Conservation (phyloP, 2,888 invertebrate species). For the Lepidocyrtinus sp. region DNA sequence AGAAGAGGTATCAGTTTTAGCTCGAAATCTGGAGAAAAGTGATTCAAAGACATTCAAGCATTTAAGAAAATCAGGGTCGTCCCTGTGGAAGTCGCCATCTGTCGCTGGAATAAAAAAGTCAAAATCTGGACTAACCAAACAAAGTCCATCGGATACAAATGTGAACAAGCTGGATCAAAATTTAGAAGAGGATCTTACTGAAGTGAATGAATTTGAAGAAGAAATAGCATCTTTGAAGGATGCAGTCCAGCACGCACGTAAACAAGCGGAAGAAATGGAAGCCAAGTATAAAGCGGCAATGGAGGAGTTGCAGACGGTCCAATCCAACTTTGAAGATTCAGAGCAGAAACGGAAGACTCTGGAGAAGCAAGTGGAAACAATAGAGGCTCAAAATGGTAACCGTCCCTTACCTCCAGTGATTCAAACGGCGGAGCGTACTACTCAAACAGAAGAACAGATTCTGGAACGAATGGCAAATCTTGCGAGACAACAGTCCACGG, state of each 20-base stretch:
- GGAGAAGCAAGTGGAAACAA: slow-evolving; percentile 83
- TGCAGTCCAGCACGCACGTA: slow-evolving; percentile 71
- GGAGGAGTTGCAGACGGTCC: slow-evolving; percentile 72
- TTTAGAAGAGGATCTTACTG: slow-evolving; percentile 78
- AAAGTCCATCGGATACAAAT: slow-evolving; percentile 19
- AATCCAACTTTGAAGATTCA: slow-evolving; percentile 77
- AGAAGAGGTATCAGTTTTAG: slow-evolving; percentile 64
- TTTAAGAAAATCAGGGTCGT: slow-evolving; percentile 67
- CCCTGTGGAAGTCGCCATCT: slow-evolving; percentile 69
- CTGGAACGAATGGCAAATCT: slow-evolving; percentile 55
- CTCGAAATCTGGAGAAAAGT: slow-evolving; percentile 55
- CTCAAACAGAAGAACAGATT: slow-evolving; percentile 68
- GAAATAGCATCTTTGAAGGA: slow-evolving; percentile 69
- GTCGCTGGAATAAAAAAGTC: slow-evolving; percentile 67
- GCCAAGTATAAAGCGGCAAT: slow-evolving; percentile 74
- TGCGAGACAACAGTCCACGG: slow-evolving; percentile 72
- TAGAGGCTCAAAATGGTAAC: slow-evolving; percentile 73
- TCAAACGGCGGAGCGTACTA: slow-evolving; percentile 65
- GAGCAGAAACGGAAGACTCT: slow-evolving; percentile 83
- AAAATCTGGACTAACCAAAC: slow-evolving; percentile 65
- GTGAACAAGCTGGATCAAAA: slow-evolving; percentile 75
- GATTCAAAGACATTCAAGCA: slow-evolving; percentile 64
- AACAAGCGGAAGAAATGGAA: slow-evolving; percentile 85
- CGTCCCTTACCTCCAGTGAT: slow-evolving; percentile 62
- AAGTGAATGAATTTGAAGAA: slow-evolving; percentile 69